Conservation (phyloP, 2,888 invertebrate genomes). For the Thysanoteuthis rhombus region DNA sequence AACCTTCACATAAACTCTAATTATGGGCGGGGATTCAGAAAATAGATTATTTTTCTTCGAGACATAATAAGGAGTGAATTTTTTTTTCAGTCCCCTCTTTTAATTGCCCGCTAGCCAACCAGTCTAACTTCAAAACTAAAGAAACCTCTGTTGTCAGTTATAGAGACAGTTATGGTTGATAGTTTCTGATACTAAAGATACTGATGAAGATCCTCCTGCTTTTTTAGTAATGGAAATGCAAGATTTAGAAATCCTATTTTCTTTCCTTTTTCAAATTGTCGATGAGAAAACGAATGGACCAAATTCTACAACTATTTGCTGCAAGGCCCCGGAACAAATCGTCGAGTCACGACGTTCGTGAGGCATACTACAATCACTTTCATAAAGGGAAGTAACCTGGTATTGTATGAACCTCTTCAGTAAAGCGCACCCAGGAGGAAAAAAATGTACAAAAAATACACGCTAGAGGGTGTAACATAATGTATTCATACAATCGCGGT, state of each 20-base stretch:
- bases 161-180: too few relatives aligned
- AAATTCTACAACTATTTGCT: neutral
- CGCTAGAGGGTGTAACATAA: neutral
- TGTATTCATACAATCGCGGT: neutral
- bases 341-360: neutral
- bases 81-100: too few relatives aligned
- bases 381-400: neutral
- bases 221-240: neutral
- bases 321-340: neutral
- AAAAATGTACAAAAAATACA: neutral
- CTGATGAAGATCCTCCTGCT: neutral
- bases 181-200: neutral
- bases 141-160: too few relatives aligned
- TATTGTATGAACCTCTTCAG: neutral
- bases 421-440: neutral
- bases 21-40: too few relatives aligned
- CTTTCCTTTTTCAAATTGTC: neutral
- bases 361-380: neutral
- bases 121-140: too few relatives aligned
- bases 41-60: too few relatives aligned
- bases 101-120: too few relatives aligned
- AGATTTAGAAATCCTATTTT: neutral
- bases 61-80: too few relatives aligned
- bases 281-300: neutral
- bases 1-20: too few relatives aligned